A percentile compares a stretch with the other conserved stretches of the same genome.
Conservation (phyloP, 2,113 vertebrate genomes). For the Hemiscyllium ocellatum region DNA sequence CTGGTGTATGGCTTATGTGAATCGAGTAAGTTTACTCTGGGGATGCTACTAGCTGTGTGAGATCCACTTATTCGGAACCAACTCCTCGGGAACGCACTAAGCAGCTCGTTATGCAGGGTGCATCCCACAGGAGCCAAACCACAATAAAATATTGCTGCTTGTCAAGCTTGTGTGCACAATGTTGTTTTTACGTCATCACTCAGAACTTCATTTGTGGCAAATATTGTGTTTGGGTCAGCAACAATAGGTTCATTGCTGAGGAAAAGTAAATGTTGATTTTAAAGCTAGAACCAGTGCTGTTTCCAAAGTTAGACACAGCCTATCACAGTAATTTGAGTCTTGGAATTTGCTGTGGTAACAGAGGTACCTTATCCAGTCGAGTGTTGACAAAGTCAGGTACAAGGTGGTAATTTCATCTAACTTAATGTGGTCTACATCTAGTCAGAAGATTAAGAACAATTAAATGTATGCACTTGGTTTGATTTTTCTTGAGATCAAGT, state of each 20-base stretch:
- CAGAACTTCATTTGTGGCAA: not conserved
- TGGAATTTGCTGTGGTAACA: not conserved
- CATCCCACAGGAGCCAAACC: not conserved
- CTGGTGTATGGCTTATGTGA: not conserved
- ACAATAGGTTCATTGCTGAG: not conserved
- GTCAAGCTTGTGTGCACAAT: not conserved
- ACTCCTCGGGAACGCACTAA: not conserved
- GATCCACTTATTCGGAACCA: not conserved
- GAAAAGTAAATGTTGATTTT: not conserved
- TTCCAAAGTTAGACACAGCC: not conserved
- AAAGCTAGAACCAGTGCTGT: not conserved
- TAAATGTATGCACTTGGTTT: not conserved
- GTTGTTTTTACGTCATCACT: not conserved
- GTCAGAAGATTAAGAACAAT: constrained; percentile 47
- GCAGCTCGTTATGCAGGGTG: not conserved
- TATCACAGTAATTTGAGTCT: not conserved
- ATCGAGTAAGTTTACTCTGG: not conserved
- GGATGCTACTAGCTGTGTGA: not conserved
- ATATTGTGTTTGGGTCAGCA: not conserved
- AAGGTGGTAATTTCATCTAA: no score
- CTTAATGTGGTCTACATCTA: constrained; percentile 31
- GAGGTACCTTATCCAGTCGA: not conserved
- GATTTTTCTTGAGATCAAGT: not conserved
- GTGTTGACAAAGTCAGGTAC: not conserved
- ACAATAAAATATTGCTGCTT: not conserved